phyloP scores from a whole-genome alignment of 1,140 invertebrate genomes.

The Panagrolaimus sp. region DNA sequence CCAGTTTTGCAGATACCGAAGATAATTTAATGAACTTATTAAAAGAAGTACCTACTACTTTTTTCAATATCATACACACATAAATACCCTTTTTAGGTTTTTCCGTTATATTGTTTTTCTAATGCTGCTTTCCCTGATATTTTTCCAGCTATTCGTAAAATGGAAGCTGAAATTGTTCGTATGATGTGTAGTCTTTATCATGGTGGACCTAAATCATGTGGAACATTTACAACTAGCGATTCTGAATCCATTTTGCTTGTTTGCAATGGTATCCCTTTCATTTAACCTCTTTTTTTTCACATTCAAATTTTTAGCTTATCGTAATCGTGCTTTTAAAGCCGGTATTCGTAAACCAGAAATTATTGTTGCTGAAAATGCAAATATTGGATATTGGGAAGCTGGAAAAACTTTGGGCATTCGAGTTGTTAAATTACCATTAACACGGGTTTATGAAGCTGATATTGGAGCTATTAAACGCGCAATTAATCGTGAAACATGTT shows the following conservation, averaged over 20 bases:
- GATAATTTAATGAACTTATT: slow-evolving; percentile 31
- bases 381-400: slow-evolving; percentile 94
- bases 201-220: slow-evolving; percentile 75
- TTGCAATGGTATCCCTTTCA: slow-evolving; percentile 47
- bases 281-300: not conserved
- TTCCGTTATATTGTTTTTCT: slow-evolving; percentile 34
- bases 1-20: slow-evolving; percentile 23
- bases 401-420: slow-evolving; percentile 77
- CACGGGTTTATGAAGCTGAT: slow-evolving; percentile 68
- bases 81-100: slow-evolving; percentile 31
- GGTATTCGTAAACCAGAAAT: slow-evolving; percentile 85
- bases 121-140: slow-evolving; percentile 41
- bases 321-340: slow-evolving; percentile 74
- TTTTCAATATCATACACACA: not conserved
- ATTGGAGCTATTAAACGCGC: slow-evolving; percentile 73
- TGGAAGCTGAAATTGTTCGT: slow-evolving; percentile 92
- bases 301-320: slow-evolving; percentile 82
- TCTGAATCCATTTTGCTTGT: slow-evolving; percentile 52
- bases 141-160: slow-evolving; percentile 78
- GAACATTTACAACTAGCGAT: slow-evolving; percentile 67
- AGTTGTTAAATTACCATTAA: slow-evolving; percentile 72
- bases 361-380: slow-evolving; percentile 77
- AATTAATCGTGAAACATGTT: slow-evolving; percentile 77
- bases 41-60: slow-evolving; percentile 11
- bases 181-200: slow-evolving; percentile 81